Conservation (phyloP, 2,888 invertebrate species). For the Tetheella fluctuosa region DNA sequence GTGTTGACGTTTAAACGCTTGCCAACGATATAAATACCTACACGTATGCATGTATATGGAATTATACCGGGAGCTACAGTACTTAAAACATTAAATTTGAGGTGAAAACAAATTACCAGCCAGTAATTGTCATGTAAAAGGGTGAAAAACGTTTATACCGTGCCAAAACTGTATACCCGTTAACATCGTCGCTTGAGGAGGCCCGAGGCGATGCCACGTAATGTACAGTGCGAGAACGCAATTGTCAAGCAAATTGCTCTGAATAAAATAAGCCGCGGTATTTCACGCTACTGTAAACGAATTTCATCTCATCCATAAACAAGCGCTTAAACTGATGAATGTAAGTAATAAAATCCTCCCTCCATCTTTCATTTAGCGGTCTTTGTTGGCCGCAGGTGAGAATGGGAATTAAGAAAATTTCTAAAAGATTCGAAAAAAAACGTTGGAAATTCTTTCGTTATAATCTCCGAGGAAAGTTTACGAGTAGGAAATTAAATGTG, state of each 20-base stretch:
- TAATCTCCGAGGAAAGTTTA: conserved; percentile 16
- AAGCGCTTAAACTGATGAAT: conserved; percentile 46
- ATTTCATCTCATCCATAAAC: conserved; percentile 32
- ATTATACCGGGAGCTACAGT: background rate
- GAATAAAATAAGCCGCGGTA: conserved; percentile 35
- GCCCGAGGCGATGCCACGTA: background rate
- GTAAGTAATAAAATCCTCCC: conserved; percentile 45
- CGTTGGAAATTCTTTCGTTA: conserved; percentile 14
- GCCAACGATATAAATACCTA: too few relatives aligned
- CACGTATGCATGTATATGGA: background rate
- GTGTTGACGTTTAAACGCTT: too few relatives aligned
- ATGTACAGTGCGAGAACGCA: background rate
- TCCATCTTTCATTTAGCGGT: conserved; percentile 42
- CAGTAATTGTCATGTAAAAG: conserved; percentile 10
- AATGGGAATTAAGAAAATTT: conserved; percentile 38
- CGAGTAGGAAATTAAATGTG: conserved; percentile 3
- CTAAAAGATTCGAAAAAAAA: conserved; percentile 27
- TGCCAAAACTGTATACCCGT: background rate
- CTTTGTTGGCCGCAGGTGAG: conserved; percentile 45
- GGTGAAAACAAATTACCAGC: conserved; percentile 8
- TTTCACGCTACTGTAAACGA: conserved; percentile 27
- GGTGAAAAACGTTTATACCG: conserved; percentile 3
- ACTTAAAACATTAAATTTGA: conserved; percentile 7
- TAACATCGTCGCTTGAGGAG: background rate
- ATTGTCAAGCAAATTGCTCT: conserved; percentile 17